These are phyloP conservation scores for Cephus sareptanus DNA, from an alignment of 2,888 invertebrate species.

Conservation along the genomic window DNA sequence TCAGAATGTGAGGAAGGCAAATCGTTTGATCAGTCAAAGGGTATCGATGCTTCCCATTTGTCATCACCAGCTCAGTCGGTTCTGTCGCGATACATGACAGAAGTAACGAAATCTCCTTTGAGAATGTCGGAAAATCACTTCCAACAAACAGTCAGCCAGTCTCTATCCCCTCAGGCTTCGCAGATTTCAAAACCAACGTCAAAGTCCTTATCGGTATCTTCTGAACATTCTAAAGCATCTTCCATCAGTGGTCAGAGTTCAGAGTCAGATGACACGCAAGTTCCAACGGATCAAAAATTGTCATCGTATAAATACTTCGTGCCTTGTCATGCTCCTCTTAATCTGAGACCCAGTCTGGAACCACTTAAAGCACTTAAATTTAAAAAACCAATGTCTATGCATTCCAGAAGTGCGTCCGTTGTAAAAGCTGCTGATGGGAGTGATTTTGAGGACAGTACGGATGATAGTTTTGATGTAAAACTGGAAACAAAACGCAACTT, in stretches of 20 bases:
- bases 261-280: constrained; percentile 38
- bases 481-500: background rate
- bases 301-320: constrained; percentile 43
- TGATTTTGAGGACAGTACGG: constrained; percentile 6
- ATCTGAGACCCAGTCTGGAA: constrained; percentile 53
- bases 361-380: constrained; percentile 50
- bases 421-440: constrained; percentile 7
- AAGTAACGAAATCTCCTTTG: background rate
- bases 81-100: background rate
- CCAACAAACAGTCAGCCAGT: background rate
- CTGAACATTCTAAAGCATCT: constrained; percentile 38
- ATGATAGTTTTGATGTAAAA: constrained; percentile 6
- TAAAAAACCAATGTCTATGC: constrained; percentile 26
- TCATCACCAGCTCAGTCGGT: background rate
- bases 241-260: constrained; percentile 38
- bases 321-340: constrained; percentile 55
- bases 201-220: constrained; percentile 33
- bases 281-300: constrained; percentile 28
- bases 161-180: constrained; percentile 18
- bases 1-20: background rate
- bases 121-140: background rate
- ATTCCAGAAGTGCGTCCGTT: constrained; percentile 9
- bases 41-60: background rate
- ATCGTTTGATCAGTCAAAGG: background rate
- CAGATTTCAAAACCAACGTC: constrained; percentile 24